phyloP scores from a whole-genome alignment of 1,140 invertebrate genomes.

The Coenobita brevimanus region DNA sequence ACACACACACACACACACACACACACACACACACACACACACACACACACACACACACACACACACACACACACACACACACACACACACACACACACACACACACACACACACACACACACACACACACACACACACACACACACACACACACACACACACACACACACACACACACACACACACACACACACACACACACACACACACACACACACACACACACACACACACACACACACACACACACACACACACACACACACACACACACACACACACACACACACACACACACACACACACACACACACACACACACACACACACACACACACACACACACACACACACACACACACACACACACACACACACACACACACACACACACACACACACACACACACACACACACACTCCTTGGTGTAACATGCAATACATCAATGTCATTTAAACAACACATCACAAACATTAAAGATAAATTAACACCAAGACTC shows the following conservation, averaged over 20 bases:
- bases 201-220: background rate
- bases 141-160: background rate
- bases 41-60: too few species aligned
- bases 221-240: background rate
- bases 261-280: background rate
- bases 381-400: slow-evolving; percentile 18
- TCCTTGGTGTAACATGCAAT: too few species aligned
- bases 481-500: too few species aligned
- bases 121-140: background rate
- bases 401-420: slow-evolving; percentile 10
- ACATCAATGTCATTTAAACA: too few species aligned
- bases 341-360: background rate
- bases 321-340: background rate
- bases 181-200: background rate
- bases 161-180: background rate
- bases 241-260: background rate
- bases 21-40: too few species aligned
- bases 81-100: background rate
- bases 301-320: background rate
- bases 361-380: background rate
- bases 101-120: background rate
- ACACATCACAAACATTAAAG: too few species aligned
- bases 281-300: background rate
- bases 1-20: too few species aligned
- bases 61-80: too few species aligned